Base-by-base conservation (phyloP, 1,140 invertebrate species). In the Listronotus bonariensis region DNA sequence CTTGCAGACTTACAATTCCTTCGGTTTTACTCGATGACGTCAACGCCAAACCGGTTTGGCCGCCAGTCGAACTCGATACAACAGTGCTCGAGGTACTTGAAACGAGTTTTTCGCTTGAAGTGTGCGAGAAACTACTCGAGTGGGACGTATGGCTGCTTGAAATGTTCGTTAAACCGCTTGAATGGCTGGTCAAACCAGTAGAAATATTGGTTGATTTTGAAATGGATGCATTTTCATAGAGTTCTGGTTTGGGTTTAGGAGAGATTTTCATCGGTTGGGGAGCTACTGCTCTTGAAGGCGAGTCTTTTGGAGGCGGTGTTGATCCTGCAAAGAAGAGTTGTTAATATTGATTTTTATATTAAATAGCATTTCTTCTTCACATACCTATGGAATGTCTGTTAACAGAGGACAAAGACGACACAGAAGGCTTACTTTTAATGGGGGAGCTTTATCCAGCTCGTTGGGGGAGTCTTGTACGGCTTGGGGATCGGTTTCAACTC, bases 381-480 rank as follows among this genome's bases (percentile, higher is more conserved):
- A 54, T 66, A 60, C 64, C 49, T 53, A 66, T 36, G 5, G 56
- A 55, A 41, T 58, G 62, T 43, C 56, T 46, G 57, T 60, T 62
- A 46, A 56, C 53, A 18, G 51, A 41, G 20, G 52, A 45, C 57
- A 59, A 36, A 55, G 61, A 59, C 52, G 68, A 51, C 51, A 69
- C 51, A 52, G 36, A 49, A 17, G 69, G 67, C 68, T 70, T 69
- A 54, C 55, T 69, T 60, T 70, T 42, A 51, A 68, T 57, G 26
- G 68, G 59, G 65, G 53, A 46, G 51, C 52, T 31, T 46, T 70
- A 10, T 71, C 72, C 66, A 67, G 57, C 70, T 77, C 76, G 49
- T 69, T 74, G 14, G 75, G 70, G 76, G 70, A 11, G 73, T 75
- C 58, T 74, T 70, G 26, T 40, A 41, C 15, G 72, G 58, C 26